Base-by-base conservation (phyloP, 2,888 invertebrate genomes). In the Charanyca ferruginea region DNA sequence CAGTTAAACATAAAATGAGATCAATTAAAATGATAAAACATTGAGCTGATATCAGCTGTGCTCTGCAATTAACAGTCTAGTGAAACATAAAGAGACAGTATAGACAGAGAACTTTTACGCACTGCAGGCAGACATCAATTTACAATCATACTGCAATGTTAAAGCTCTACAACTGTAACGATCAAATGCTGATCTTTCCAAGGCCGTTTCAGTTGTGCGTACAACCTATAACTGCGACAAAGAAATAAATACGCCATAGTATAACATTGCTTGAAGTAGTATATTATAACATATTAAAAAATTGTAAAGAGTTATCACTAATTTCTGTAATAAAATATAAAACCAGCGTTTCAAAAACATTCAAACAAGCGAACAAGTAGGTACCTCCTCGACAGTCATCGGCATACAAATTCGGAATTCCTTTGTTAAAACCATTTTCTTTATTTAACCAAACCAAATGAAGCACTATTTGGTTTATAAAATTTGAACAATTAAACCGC, bases 391-490 rank as follows among this genome's bases (percentile, higher is more conserved):
- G 3, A 98, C 98, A 2, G 98, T 97, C 85, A 99, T 96, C 13
- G 99, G 98, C 98, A 99, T 98, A 87, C 98, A 98, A 90, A 99
- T 98, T 87, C 98, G 96, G 89, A 98, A 99, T 95, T 99, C 99
- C 90, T 98, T 98, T 6, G 97, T 97, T 78, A 98, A 95, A 84
- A 98, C 98, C 98, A 98, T 99, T 73, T 77, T 88, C 8, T 28
- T 69, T 48, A 25, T 45, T 45, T 61, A 49, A 58, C 44, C 13
- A 35, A 55, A 22, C 44, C 42, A 58, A 48, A 55, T 3, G 44
- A 18, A 44, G 44, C 20, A 54, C 48, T 51, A 32, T 45, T 48
- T 71, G 18, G 1, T 51, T 35, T 41, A 0, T n/a, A 38, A 20
- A 18, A 52, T 13, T 57, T 44, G 13, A 38, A 32, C 22, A 49